Evolutionary conservation across 2,797 vertebrate species (phyloP).

Genomic region (Microcaecilia unicolor): DNA sequence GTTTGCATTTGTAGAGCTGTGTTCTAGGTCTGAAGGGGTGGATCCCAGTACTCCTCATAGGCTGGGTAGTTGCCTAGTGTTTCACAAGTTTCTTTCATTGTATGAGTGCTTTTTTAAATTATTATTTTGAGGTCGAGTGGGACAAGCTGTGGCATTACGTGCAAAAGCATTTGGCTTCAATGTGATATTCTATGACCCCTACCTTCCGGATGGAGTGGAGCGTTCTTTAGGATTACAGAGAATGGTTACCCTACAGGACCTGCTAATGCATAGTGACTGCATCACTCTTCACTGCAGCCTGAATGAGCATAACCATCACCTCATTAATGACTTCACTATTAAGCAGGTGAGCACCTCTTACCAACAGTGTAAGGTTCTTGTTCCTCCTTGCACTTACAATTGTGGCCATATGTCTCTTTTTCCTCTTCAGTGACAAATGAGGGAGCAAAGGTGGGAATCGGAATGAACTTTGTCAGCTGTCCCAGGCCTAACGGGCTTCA

Average conservation of each 20-base stretch:
- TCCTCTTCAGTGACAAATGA: too few relatives aligned
- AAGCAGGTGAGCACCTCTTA: slow-evolving; percentile 73
- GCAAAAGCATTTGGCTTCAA: slow-evolving; percentile 82
- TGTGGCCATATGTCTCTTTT: too few relatives aligned
- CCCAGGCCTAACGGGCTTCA: too few relatives aligned
- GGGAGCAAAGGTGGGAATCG: too few relatives aligned
- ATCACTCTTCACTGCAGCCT: slow-evolving; percentile 85
- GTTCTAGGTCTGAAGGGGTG: slow-evolving; percentile 2
- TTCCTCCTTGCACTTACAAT: too few relatives aligned
- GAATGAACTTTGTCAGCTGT: too few relatives aligned
- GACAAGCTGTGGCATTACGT: slow-evolving; percentile 81
- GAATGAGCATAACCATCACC: slow-evolving; percentile 87
- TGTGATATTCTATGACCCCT: slow-evolving; percentile 83
- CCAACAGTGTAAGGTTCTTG: too few relatives aligned
- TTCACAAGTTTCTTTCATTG: slow-evolving; percentile 25
- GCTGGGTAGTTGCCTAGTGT: slow-evolving; percentile 23
- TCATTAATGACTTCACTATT: slow-evolving; percentile 89
- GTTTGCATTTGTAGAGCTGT: neutral
- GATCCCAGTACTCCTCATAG: slow-evolving; percentile 17
- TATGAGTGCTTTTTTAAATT: slow-evolving; percentile 20
- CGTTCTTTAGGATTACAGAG: slow-evolving; percentile 78
- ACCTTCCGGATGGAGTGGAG: slow-evolving; percentile 80
- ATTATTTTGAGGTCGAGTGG: slow-evolving; percentile 68
- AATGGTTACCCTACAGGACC: slow-evolving; percentile 79
- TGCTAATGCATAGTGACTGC: slow-evolving; percentile 84